Conservation (phyloP, 2,888 invertebrate species). For the Dasypolia templi region DNA sequence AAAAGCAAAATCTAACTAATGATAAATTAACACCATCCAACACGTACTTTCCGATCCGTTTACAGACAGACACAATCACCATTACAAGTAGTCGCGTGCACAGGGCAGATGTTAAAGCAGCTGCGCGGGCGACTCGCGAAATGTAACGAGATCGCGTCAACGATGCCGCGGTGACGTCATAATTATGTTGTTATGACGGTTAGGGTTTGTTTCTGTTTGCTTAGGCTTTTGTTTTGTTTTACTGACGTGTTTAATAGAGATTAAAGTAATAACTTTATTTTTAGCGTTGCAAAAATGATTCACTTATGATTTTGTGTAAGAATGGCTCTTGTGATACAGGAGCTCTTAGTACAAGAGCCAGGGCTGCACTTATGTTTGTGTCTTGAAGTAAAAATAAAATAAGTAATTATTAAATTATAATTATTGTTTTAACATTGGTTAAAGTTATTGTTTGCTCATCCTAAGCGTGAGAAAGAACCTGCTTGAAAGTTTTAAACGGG, state of each 20-base stretch:
- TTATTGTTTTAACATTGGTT: no score
- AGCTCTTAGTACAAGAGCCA: no score
- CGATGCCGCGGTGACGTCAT: slow-evolving; percentile 61
- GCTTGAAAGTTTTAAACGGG: not conserved
- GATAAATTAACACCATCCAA: slow-evolving; percentile 35
- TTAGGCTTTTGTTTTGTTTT: slow-evolving; percentile 49
- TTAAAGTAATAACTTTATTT: slow-evolving; percentile 7
- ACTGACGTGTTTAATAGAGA: slow-evolving; percentile 8
- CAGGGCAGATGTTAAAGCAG: slow-evolving; percentile 75
- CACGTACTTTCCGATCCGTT: slow-evolving; percentile 44
- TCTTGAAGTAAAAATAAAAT: no score
- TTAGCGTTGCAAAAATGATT: not conserved
- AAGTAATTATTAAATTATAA: no score
- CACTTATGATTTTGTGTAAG: not conserved
- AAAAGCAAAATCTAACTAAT: slow-evolving; percentile 14
- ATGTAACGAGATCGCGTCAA: slow-evolving; percentile 63
- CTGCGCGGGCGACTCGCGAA: slow-evolving; percentile 70
- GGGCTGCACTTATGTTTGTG: no score
- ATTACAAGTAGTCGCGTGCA: slow-evolving; percentile 66
- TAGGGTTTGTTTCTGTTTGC: slow-evolving; percentile 44
- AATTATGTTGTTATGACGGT: slow-evolving; percentile 64
- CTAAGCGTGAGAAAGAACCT: not conserved
- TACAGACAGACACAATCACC: slow-evolving; percentile 38
- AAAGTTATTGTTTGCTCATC: not conserved
- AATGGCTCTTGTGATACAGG: no score